phyloP scores from a whole-genome alignment of 2,113 vertebrate species.

The Ochotona curzoniae region DNA sequence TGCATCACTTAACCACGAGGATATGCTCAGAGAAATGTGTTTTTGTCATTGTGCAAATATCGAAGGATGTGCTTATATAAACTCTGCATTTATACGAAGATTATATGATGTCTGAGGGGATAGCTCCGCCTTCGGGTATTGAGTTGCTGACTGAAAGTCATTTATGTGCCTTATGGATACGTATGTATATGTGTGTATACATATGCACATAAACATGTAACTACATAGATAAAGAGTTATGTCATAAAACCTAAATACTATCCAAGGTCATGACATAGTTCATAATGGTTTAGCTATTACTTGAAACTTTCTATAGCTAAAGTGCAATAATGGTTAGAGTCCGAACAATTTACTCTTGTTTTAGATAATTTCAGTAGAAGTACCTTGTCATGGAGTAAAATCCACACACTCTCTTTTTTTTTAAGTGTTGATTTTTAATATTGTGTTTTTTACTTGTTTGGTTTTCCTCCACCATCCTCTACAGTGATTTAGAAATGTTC shows the following conservation, averaged over 20 bases:
- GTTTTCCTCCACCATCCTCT: not conserved
- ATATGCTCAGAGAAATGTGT: too few relatives aligned
- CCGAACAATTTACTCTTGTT: slow-evolving; percentile 35
- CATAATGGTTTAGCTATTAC: not conserved
- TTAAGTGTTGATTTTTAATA: not conserved
- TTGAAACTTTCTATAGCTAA: not conserved
- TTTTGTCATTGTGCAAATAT: too few relatives aligned
- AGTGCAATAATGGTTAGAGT: not conserved
- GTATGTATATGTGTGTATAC: not conserved
- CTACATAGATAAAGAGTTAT: not conserved
- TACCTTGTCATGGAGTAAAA: not conserved
- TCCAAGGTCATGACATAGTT: not conserved
- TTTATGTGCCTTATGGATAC: too few relatives aligned
- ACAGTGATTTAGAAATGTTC: not conserved
- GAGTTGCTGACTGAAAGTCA: too few relatives aligned
- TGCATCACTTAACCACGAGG: too few relatives aligned
- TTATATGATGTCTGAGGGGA: too few relatives aligned
- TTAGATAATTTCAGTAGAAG: not conserved
- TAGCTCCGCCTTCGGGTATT: too few relatives aligned
- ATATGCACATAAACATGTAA: not conserved
- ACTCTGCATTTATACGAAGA: too few relatives aligned
- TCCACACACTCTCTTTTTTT: not conserved
- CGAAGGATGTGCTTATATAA: too few relatives aligned
- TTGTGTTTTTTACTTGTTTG: not conserved
- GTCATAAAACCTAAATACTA: not conserved